Evolutionary conservation across 2,797 vertebrate species (phyloP).

Genomic region (Pangasius krempfi): DNA sequence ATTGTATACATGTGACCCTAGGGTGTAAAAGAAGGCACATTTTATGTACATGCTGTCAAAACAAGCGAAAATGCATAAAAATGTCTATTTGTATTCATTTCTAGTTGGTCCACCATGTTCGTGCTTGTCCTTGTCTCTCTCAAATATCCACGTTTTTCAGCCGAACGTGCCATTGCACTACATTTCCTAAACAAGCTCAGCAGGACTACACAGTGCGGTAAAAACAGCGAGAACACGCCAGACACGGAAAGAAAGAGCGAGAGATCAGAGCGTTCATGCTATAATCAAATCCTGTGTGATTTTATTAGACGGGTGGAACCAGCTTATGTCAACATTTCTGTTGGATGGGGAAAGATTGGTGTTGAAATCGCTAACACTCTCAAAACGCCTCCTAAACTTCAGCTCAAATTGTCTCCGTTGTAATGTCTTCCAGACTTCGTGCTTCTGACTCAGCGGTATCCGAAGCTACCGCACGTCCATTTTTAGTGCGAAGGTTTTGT

Average conservation of each 20-base stretch:
- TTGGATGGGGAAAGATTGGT: conserved; percentile 40
- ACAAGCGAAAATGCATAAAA: not conserved
- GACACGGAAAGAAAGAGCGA: not conserved
- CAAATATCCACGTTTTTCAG: not conserved
- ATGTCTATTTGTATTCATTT: not conserved
- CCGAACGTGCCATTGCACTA: not conserved
- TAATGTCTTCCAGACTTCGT: conserved; percentile 49
- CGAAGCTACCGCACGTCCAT: not conserved
- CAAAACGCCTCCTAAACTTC: conserved; percentile 48
- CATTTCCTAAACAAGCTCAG: not conserved
- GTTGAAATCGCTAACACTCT: conserved; percentile 59
- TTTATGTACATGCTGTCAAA: not conserved
- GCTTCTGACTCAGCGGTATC: conserved; percentile 13
- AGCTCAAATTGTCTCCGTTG: conserved; percentile 29
- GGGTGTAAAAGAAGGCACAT: not conserved
- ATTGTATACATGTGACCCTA: not conserved
- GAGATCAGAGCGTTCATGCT: conserved; percentile 34
- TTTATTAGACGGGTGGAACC: conserved; percentile 41
- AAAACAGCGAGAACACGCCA: not conserved
- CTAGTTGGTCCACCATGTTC: not conserved
- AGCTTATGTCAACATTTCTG: conserved; percentile 54
- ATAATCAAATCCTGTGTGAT: conserved; percentile 52
- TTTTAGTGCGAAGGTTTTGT: conserved; percentile 1
- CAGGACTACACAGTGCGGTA: not conserved
- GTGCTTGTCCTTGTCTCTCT: not conserved